Percentiles rank a stretch among this genome's conserved stretches.
Evolutionary conservation across 2,888 invertebrate species (phyloP).

Genomic region (Heliconius hortense): DNA sequence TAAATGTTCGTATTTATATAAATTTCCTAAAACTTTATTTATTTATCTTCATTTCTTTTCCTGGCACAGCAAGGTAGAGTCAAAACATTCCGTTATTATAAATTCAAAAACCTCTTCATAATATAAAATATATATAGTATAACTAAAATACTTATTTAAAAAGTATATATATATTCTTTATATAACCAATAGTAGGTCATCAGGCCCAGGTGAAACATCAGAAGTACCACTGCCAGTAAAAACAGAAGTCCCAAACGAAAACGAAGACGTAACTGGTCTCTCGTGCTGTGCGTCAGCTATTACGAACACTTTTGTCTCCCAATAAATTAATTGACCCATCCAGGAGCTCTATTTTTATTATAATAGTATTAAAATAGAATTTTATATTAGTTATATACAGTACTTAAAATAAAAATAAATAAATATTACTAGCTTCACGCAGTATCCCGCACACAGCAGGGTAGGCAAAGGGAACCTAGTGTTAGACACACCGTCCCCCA

Average conservation of each 20-base stretch:
- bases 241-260: conserved; percentile 65
- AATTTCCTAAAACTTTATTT: not conserved
- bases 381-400: too few relatives aligned
- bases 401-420: too few relatives aligned
- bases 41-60: too few relatives aligned
- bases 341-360: conserved; percentile 59
- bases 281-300: conserved; percentile 67
- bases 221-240: conserved; percentile 65
- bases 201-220: conserved; percentile 59
- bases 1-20: not conserved
- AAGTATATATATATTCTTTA: too few relatives aligned
- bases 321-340: conserved; percentile 68
- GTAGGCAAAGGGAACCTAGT: too few relatives aligned
- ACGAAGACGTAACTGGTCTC: conserved; percentile 55
- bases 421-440: too few relatives aligned
- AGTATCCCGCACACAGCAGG: too few relatives aligned
- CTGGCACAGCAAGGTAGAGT: too few relatives aligned
- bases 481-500: too few relatives aligned
- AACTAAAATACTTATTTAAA: not conserved
- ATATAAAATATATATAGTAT: not conserved
- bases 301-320: conserved; percentile 72
- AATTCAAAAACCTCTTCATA: not conserved
- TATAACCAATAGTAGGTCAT: conserved; percentile 60
- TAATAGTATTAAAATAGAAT: too few relatives aligned
- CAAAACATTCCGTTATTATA: not conserved